phyloP scores from a whole-genome alignment of 1,140 invertebrate species.

The Tyrophagus putrescentiae region DNA sequence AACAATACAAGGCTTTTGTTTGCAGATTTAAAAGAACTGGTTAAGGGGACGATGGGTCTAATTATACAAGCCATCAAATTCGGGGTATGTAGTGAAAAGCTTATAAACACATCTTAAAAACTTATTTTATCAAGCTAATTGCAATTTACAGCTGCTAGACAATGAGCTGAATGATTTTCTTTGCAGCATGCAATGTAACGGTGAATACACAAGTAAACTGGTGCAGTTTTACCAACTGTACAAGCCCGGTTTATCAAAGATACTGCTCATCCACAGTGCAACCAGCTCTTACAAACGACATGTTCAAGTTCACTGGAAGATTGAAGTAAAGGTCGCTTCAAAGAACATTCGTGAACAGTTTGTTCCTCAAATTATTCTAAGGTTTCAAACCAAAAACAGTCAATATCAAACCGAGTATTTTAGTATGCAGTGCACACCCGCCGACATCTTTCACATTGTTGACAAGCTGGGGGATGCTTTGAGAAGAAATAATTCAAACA shows the following conservation, averaged over 20 bases:
- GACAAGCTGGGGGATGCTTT: conserved; percentile 4
- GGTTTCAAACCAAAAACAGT: neutral
- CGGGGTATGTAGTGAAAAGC: neutral
- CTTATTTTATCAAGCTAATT: neutral
- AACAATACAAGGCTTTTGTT: too few species aligned
- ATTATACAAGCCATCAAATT: conserved; percentile 2
- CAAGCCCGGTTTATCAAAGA: neutral
- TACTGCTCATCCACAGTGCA: neutral
- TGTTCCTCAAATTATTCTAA: conserved; percentile 1
- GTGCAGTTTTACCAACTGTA: conserved; percentile 1
- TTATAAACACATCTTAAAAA: neutral
- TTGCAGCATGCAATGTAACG: neutral
- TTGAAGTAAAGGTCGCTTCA: conserved; percentile 13
- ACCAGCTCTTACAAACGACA: neutral
- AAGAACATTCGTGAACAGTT: conserved; percentile 5
- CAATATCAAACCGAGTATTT: neutral
- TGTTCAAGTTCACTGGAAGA: neutral
- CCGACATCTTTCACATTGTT: conserved; percentile 10
- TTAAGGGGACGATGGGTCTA: neutral
- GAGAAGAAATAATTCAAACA: neutral
- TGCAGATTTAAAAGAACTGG: neutral
- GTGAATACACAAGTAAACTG: neutral
- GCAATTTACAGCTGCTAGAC: conserved; percentile 2
- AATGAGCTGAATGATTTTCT: neutral
- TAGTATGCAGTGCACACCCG: neutral